Base-by-base conservation (phyloP, 2,113 vertebrate species). In the Sorex fumeus region DNA sequence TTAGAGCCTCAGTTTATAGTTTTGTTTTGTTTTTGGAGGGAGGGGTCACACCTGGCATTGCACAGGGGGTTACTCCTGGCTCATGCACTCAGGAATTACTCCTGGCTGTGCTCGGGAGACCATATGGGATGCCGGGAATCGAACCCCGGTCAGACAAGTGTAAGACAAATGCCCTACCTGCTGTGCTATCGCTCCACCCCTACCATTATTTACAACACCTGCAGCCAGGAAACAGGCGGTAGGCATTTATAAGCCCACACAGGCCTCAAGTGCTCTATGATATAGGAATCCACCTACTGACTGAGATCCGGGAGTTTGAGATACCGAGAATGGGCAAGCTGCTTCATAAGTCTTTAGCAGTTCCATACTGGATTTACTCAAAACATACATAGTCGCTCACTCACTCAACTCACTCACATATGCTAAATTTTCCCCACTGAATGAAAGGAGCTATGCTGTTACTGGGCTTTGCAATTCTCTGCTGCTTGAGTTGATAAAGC, bases 311-410 rank as follows among this genome's bases (percentile, higher is more conserved):
- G 50, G n/a, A 84, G 69, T 43, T 86, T 60, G 79, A 67, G 0
- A 2, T 25, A 82, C 19, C 28, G 70, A 76, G 76, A 72, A 75
- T 36, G 77, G 53, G 10, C 47, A 81, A 4, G 82, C n/a, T 89
- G 19, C 19, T 43, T 36, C n/a, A 10, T 45, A 81, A 66, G 8
- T 36, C 45, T 53, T 84, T 77, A 8, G 62, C 47, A 91, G n/a
- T 32, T 67, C 91, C 92, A 2, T 8, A 32, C 74, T 87, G 93
- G 81, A 91, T 50, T 77, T 70, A 40, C 77, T 89, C 13, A 93
- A 25, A 32, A 88, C 12, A 32, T 0, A 30, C 2, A 66, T 11
- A 43, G 19, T 40, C 62, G 28, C 40, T 9, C 21, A 36, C 21
- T 32, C n/a, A 13, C 30, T 11, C 79, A 43, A 5, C 34, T 10